phyloP scores from a whole-genome alignment of 2,797 vertebrate genomes.

The Anolis apletophallus region DNA sequence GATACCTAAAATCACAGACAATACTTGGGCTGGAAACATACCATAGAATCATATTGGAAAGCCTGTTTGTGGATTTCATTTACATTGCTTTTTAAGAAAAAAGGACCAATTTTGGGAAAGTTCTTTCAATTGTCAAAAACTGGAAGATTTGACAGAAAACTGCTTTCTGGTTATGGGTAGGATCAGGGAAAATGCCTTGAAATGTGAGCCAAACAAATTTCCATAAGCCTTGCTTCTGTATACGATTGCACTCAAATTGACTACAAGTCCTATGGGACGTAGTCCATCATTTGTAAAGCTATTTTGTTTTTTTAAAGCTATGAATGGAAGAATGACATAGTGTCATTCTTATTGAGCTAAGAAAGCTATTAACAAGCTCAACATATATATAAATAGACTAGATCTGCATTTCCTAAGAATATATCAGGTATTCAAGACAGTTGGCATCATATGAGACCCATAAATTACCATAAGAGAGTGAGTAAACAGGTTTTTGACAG shows the following conservation, averaged over 20 bases:
- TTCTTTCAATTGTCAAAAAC: too few relatives aligned
- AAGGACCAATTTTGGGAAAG: too few relatives aligned
- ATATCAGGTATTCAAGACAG: neutral
- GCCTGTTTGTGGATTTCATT: too few relatives aligned
- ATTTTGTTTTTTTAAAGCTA: neutral
- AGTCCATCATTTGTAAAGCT: neutral
- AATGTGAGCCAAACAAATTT: too few relatives aligned
- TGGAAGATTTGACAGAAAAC: too few relatives aligned
- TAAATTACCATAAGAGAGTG: neutral
- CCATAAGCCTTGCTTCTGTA: too few relatives aligned
- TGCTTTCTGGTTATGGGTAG: too few relatives aligned
- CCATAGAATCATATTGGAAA: too few relatives aligned
- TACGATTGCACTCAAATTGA: neutral
- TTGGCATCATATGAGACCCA: neutral
- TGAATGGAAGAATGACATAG: neutral
- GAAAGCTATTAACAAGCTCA: neutral
- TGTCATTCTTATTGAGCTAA: slow-evolving; percentile 1
- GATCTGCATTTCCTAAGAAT: slow-evolving; percentile 1
- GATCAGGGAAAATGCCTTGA: too few relatives aligned
- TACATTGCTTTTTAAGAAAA: too few relatives aligned
- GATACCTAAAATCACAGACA: too few relatives aligned
- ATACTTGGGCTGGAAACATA: too few relatives aligned
- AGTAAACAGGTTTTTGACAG: neutral
- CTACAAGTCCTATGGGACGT: neutral
- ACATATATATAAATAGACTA: neutral